These are phyloP conservation scores for Coreius guichenoti DNA, from an alignment of 2,797 vertebrate genomes.

Conservation along the genomic window DNA sequence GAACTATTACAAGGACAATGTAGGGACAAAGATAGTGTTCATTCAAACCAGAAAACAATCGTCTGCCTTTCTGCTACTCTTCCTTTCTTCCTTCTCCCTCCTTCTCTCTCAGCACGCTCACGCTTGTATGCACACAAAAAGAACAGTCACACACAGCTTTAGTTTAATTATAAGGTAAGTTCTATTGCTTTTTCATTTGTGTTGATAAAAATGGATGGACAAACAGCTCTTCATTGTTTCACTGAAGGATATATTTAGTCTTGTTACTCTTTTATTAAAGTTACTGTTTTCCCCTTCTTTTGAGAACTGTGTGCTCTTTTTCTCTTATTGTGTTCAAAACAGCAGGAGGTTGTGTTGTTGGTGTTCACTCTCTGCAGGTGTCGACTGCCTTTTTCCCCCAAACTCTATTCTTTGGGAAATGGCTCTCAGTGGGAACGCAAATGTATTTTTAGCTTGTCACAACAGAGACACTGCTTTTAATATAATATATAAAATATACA, in stretches of 20 bases:
- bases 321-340: constrained; percentile 14
- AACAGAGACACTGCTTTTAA: neutral
- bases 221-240: constrained; percentile 4
- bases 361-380: constrained; percentile 25
- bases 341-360: constrained; percentile 13
- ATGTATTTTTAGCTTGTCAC: constrained; percentile 8
- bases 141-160: neutral
- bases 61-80: constrained; percentile 1
- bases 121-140: neutral
- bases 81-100: neutral
- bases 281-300: neutral
- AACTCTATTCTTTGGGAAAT: constrained; percentile 10
- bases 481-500: neutral
- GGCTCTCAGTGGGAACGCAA: neutral
- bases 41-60: constrained; percentile 39
- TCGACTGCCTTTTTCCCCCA: neutral
- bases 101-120: neutral
- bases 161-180: constrained; percentile 28
- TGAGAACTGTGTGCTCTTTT: neutral
- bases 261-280: neutral
- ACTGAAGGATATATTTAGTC: constrained; percentile 11
- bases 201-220: constrained; percentile 2
- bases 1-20: constrained; percentile 25
- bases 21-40: constrained; percentile 33
- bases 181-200: neutral